Conservation (phyloP, 2,113 vertebrate species). For the Tragelaphus scriptus region DNA sequence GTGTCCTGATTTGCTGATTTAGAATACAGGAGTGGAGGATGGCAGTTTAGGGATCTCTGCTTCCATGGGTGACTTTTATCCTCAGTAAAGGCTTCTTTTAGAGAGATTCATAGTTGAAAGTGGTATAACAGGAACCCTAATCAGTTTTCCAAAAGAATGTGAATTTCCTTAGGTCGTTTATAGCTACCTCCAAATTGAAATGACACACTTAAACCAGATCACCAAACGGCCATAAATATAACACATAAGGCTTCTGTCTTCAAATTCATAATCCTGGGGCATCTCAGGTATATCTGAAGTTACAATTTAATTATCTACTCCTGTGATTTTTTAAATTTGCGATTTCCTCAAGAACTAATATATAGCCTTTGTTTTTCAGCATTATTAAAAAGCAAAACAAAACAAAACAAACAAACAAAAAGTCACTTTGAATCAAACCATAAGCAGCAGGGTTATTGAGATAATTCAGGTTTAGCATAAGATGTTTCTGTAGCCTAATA, state of each 20-base stretch:
- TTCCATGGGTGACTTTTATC: constrained; percentile 10
- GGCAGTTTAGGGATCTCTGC: constrained; percentile 17
- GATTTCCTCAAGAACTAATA: not conserved
- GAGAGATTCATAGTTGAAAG: not conserved
- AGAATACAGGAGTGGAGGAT: constrained; percentile 12
- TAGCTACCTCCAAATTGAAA: not conserved
- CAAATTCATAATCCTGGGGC: not conserved
- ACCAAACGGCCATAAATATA: not conserved
- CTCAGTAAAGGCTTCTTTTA: not conserved
- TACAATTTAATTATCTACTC: not conserved
- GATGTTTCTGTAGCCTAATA: not conserved
- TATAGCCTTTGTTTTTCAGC: not conserved
- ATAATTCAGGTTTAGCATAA: not conserved
- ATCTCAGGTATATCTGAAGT: not conserved
- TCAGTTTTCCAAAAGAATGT: not conserved
- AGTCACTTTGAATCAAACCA: not conserved
- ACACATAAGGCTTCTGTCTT: not conserved
- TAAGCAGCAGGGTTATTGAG: not conserved
- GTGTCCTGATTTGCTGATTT: not conserved
- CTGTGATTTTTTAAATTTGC: not conserved
- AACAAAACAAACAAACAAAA: not conserved
- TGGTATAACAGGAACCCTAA: not conserved
- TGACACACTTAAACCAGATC: not conserved
- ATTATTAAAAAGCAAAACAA: not conserved
- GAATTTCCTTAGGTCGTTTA: not conserved